Base-by-base conservation (phyloP, 2,888 invertebrate genomes). In the Flexamia atlantica region DNA sequence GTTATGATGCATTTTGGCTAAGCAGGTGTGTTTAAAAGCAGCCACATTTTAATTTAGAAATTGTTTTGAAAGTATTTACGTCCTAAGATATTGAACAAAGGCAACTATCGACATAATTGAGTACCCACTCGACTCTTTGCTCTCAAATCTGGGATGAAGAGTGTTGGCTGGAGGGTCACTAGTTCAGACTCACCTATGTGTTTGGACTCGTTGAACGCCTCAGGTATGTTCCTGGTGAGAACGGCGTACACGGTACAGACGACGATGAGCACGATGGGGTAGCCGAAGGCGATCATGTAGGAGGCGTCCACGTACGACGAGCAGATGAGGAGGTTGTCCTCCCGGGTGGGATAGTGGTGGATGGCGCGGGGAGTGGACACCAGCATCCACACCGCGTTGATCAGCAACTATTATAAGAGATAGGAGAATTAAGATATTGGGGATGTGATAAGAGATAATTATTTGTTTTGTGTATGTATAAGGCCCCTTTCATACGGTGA, bases 161-260 rank as follows among this genome's bases (percentile, higher is more conserved):
- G n/a, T n/a, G n/a, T n/a, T n/a, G n/a, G n/a, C n/a, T n/a, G n/a
- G n/a, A n/a, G n/a, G n/a, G n/a, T n/a, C n/a, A n/a, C n/a, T n/a
- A n/a, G n/a, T n/a, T n/a, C n/a, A n/a, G n/a, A n/a, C 3, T 92
- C 88, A 93, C 99, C 98, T 88, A 98, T 98, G 91, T 98, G 97
- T 91, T 98, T 98, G 88, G 98, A 98, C 91, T 98, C 99, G 90
- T 99, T 99, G 91, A 99, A 99, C 57, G 98, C 98, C 90, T 99
- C 99, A 0, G 99, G 99, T 86, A 99, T 97, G 92, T 99, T 99
- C 87, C 99, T 93, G 0, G 98, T 98, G 72, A 98, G 94, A 0
- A 98, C 95, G 0, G 99, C 99, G 89, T 99, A 99, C n/a, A 99
- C 94, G 0, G 99, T 99, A 90, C 99, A 99, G 84, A 97, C 93